phyloP scores from a whole-genome alignment of 2,888 invertebrate species.

The Galeopsomyia nigrocyanea region DNA sequence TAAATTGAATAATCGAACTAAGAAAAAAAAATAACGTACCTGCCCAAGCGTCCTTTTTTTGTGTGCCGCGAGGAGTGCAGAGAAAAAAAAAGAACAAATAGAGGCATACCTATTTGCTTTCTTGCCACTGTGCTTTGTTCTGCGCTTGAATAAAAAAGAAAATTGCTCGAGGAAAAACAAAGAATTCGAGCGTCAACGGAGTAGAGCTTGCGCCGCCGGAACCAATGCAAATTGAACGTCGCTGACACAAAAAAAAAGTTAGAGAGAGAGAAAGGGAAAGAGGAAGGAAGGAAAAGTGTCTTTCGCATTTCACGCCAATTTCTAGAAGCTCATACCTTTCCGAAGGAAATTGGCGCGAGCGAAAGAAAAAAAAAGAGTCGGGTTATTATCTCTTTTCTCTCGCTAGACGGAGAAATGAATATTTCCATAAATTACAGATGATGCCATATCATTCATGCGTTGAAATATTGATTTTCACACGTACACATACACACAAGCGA shows the following conservation, averaged over 20 bases:
- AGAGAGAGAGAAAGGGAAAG: neutral
- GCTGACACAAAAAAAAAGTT: neutral
- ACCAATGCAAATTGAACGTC: conserved; percentile 35
- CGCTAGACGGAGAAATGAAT: neutral
- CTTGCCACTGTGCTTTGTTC: conserved; percentile 28
- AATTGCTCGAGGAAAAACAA: conserved; percentile 38
- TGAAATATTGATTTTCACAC: neutral
- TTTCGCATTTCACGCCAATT: neutral
- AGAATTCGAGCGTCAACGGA: conserved; percentile 25
- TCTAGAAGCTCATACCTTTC: no score
- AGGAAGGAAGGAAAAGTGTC: neutral
- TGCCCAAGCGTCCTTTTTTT: neutral
- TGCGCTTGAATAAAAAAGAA: conserved; percentile 32
- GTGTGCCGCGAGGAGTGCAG: neutral
- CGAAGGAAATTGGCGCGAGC: neutral
- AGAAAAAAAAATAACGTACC: conserved; percentile 12
- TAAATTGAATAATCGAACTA: neutral
- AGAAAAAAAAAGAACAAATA: conserved; percentile 23
- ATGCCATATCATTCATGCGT: neutral
- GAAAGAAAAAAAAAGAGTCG: conserved; percentile 1
- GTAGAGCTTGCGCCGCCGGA: conserved; percentile 1
- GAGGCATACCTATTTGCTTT: conserved; percentile 33
- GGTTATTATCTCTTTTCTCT: neutral
- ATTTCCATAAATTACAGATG: neutral
- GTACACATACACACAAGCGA: no score